A percentile compares a stretch with the other conserved stretches of the same genome.
Evolutionary conservation across 2,797 vertebrate species (phyloP).

Genomic region (Cygnus olor): DNA sequence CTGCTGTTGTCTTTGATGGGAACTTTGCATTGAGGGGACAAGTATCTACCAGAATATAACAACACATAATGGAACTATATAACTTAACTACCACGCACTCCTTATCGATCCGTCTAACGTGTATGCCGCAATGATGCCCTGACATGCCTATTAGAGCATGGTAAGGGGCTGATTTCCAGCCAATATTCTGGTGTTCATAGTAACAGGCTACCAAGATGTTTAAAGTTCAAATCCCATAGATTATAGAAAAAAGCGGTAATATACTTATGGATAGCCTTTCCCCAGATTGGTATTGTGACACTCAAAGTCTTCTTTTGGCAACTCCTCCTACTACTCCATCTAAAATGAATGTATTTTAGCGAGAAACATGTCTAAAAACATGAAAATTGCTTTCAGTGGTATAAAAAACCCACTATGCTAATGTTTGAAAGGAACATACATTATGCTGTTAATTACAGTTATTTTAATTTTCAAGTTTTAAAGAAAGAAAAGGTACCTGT

Average conservation of each 20-base stretch:
- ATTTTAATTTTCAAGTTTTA: not conserved
- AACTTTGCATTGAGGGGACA: not conserved
- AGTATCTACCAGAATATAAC: not conserved
- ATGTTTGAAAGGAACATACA: not conserved
- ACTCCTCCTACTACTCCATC: not conserved
- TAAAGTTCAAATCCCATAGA: not conserved
- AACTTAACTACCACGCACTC: not conserved
- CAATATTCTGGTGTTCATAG: not conserved
- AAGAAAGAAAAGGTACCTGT: slow-evolving; percentile 80
- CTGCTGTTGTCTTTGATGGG: not conserved
- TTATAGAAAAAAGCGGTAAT: not conserved
- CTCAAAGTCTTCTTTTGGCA: not conserved
- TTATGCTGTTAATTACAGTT: not conserved
- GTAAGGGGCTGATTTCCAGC: not conserved
- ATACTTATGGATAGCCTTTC: not conserved
- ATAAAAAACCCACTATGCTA: fast-evolving
- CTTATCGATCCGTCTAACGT: not conserved
- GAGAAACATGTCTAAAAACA: not conserved
- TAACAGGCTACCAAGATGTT: not conserved
- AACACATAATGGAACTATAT: not conserved
- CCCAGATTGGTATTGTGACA: not conserved
- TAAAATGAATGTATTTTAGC: not conserved
- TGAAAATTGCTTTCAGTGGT: not conserved
- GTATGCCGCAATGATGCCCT: not conserved
- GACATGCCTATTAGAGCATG: not conserved